Conservation (phyloP, 2,888 invertebrate species). For the Rutpela maculata region DNA sequence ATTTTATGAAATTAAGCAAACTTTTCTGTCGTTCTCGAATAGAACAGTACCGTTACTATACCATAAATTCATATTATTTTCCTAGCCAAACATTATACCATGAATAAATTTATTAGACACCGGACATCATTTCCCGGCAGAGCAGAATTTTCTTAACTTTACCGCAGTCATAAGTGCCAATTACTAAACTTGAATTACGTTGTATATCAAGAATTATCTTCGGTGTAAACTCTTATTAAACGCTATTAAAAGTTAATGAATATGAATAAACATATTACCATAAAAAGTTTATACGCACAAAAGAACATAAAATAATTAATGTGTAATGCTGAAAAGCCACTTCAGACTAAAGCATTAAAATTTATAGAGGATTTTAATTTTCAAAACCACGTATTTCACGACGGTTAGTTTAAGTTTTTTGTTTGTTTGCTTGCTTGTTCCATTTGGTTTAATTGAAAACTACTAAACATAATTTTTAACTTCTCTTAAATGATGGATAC, state of each 20-base stretch:
- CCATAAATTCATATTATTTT: not conserved
- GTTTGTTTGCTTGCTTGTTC: not conserved
- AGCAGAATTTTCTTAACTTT: not conserved
- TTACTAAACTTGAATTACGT: constrained; percentile 1
- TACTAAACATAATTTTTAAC: not conserved
- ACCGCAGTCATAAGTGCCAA: not conserved
- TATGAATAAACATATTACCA: constrained; percentile 26
- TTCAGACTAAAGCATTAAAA: not conserved
- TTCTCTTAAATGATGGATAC: not conserved
- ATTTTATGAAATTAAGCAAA: too few species aligned
- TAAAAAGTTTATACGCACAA: constrained; percentile 14
- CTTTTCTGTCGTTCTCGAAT: too few species aligned
- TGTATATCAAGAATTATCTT: constrained; percentile 7
- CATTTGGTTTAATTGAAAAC: not conserved
- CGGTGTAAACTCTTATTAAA: constrained; percentile 20
- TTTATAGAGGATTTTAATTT: not conserved
- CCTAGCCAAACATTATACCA: not conserved
- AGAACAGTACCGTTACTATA: too few species aligned
- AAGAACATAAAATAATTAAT: not conserved
- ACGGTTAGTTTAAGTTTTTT: not conserved
- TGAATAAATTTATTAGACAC: not conserved
- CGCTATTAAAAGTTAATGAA: constrained; percentile 16
- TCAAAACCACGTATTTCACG: not conserved
- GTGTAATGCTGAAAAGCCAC: not conserved
- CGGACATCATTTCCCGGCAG: not conserved